phyloP scores from a whole-genome alignment of 2,888 invertebrate species.

The Brachypterus glaber region DNA sequence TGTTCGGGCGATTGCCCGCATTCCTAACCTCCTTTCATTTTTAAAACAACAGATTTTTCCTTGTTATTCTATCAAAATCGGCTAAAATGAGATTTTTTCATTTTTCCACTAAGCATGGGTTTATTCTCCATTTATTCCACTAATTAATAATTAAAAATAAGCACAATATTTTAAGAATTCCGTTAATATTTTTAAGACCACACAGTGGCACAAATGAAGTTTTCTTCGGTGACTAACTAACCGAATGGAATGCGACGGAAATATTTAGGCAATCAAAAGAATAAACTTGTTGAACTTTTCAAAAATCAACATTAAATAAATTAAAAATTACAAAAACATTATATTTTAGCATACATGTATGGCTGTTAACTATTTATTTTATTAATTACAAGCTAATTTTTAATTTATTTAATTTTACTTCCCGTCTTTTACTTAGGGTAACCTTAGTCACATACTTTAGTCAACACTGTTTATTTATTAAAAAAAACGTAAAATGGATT shows the following conservation, averaged over 20 bases:
- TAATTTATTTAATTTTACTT: no score
- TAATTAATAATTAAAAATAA: background rate
- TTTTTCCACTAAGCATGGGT: background rate
- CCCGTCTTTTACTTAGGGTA: no score
- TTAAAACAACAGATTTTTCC: conserved; percentile 14
- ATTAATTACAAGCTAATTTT: no score
- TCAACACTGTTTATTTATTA: no score
- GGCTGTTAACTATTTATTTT: no score
- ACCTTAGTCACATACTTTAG: no score
- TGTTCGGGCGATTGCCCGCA: conserved; percentile 37
- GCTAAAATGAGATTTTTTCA: background rate
- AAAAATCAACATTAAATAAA: no score
- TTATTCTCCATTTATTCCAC: background rate
- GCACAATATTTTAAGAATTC: background rate
- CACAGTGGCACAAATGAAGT: conserved; percentile 17
- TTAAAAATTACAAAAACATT: no score
- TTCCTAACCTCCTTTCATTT: conserved; percentile 41
- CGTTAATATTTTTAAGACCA: conserved; percentile 16
- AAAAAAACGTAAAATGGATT: no score
- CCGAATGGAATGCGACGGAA: conserved; percentile 5
- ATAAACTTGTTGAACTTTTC: no score
- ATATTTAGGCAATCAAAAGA: background rate
- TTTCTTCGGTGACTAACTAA: background rate
- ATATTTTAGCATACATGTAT: no score
- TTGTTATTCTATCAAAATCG: background rate